These are phyloP conservation scores for Gisinianus flammeolus DNA, from an alignment of 2,888 invertebrate species.

Conservation along the genomic window DNA sequence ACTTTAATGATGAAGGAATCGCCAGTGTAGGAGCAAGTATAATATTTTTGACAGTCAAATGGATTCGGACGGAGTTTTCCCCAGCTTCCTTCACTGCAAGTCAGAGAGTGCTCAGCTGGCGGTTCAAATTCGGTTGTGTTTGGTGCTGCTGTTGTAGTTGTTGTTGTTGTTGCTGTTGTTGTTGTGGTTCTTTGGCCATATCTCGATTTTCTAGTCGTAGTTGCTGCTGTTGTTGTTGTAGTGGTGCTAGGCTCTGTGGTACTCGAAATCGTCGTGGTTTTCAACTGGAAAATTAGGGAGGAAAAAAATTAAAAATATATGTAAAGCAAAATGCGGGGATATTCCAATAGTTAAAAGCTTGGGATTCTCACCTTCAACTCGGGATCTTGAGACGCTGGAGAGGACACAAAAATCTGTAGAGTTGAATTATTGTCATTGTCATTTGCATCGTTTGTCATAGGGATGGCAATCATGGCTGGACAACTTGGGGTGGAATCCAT, in stretches of 20 bases:
- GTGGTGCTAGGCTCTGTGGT: conserved; percentile 49
- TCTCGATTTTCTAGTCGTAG: neutral
- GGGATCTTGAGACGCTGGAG: too few relatives aligned
- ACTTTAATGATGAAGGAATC: conserved; percentile 54
- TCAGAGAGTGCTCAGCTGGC: conserved; percentile 45
- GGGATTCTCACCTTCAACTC: too few relatives aligned
- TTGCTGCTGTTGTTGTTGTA: conserved; percentile 47
- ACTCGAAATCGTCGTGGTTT: neutral
- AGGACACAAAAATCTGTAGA: neutral
- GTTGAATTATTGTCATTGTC: conserved; percentile 4
- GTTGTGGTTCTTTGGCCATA: conserved; percentile 41
- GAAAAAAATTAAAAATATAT: neutral
- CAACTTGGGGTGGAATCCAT: conserved; percentile 40
- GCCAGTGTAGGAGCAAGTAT: conserved; percentile 52
- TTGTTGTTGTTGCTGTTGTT: conserved; percentile 48
- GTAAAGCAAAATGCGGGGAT: neutral
- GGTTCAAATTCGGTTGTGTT: conserved; percentile 46
- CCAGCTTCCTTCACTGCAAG: conserved; percentile 42
- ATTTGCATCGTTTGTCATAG: conserved; percentile 42
- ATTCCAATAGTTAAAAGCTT: neutral
- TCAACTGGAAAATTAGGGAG: neutral
- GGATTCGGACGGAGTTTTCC: conserved; percentile 52
- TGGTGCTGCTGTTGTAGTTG: conserved; percentile 50
- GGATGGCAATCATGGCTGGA: conserved; percentile 42
- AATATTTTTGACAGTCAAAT: conserved; percentile 52